Evolutionary conservation across 2,888 invertebrate species (phyloP).

Genomic region (Trachelus stipa): DNA sequence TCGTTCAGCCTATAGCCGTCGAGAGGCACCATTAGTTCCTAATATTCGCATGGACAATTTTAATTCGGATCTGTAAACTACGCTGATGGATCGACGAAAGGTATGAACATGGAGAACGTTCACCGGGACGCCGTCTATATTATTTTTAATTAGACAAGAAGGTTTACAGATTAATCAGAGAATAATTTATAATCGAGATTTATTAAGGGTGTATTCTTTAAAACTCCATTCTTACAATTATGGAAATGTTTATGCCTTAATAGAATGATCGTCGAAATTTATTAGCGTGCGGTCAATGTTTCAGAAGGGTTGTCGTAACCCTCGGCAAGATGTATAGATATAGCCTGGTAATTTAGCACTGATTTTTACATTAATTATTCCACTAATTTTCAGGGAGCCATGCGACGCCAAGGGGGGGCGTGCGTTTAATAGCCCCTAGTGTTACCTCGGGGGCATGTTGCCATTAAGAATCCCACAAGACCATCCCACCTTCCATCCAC

Average conservation of each 20-base stretch:
- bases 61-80: neutral
- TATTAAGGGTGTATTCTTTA: neutral
- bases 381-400: conserved; percentile 35
- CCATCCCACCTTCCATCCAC: conserved; percentile 34
- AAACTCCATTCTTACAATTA: neutral
- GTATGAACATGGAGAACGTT: too few relatives aligned
- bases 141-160: neutral
- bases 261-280: neutral
- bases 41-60: neutral
- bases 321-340: conserved; percentile 16
- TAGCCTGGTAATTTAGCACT: conserved; percentile 23
- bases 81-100: neutral
- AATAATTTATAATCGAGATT: neutral
- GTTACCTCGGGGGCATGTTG: conserved; percentile 56
- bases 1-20: neutral
- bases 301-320: neutral
- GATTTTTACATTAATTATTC: conserved; percentile 41
- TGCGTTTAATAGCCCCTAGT: conserved; percentile 60
- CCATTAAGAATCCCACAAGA: conserved; percentile 65
- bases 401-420: conserved; percentile 35
- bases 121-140: neutral
- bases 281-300: neutral
- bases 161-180: neutral
- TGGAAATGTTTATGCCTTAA: neutral
- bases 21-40: neutral